A percentile compares a stretch with the other conserved stretches of the same genome.
phyloP scores from a whole-genome alignment of 2,113 vertebrate genomes.

The Leptocoma aspasia region DNA sequence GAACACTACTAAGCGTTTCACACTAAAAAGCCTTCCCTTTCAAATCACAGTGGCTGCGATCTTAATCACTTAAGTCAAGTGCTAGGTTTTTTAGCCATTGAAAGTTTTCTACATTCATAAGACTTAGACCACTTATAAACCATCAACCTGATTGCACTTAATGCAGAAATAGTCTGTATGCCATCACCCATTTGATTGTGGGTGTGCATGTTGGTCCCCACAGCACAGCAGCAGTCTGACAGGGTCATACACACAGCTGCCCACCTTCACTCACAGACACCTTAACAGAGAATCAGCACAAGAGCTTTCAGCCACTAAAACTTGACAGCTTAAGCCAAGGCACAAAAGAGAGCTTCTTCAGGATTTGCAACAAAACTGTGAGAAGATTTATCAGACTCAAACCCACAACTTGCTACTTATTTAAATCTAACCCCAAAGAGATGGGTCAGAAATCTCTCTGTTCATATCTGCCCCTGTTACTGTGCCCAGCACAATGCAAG shows the following conservation, averaged over 20 bases:
- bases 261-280: accelerated
- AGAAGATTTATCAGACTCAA: not conserved
- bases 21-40: not conserved
- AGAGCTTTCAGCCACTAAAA: not conserved
- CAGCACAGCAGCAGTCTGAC: accelerated
- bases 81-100: not conserved
- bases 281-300: too few species aligned
- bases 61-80: not conserved
- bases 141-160: not conserved
- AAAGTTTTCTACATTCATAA: not conserved
- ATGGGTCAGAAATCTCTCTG: accelerated
- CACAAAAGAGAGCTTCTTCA: not conserved
- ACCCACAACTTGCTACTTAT: not conserved
- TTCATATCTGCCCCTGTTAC: accelerated
- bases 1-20: not conserved
- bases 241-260: accelerated
- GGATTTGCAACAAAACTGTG: not conserved
- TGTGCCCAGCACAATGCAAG: accelerated
- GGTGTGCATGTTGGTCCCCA: too few species aligned
- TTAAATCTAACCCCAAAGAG: accelerated
- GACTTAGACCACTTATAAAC: not conserved
- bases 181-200: accelerated
- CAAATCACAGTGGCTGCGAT: not conserved
- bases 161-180: not conserved
- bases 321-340: not conserved